Conservation (phyloP, 2,888 invertebrate genomes). For the Miltochrista miniata region DNA sequence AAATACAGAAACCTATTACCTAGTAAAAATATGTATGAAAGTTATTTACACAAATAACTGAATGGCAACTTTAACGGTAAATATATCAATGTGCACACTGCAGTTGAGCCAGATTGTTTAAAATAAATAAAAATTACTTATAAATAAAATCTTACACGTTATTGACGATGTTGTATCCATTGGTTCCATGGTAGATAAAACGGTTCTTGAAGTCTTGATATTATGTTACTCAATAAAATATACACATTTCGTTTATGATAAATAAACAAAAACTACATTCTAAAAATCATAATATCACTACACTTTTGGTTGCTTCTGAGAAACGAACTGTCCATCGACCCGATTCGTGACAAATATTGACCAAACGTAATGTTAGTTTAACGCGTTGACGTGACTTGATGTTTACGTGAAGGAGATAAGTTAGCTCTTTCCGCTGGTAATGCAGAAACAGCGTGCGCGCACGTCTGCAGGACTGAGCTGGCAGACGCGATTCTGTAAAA, state of each 20-base stretch:
- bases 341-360: constrained; percentile 60
- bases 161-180: constrained; percentile 48
- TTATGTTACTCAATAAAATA: neutral
- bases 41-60: too few relatives aligned
- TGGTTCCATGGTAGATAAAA: constrained; percentile 45
- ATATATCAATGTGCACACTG: too few relatives aligned
- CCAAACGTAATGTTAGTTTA: constrained; percentile 43
- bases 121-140: neutral
- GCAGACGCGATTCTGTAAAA: constrained; percentile 47
- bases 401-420: constrained; percentile 59
- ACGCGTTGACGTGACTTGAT: constrained; percentile 46
- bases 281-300: constrained; percentile 28
- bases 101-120: neutral
- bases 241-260: constrained; percentile 1
- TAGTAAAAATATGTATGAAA: too few relatives aligned
- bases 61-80: too few relatives aligned
- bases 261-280: constrained; percentile 11
- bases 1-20: too few relatives aligned
- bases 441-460: constrained; percentile 60
- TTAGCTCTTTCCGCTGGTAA: constrained; percentile 48
- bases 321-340: constrained; percentile 43
- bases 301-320: constrained; percentile 27
- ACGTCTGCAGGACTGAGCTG: constrained; percentile 63
- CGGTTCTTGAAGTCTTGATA: constrained; percentile 16
- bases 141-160: constrained; percentile 50